A percentile compares a stretch with the other conserved stretches of the same genome.
Evolutionary conservation across 2,113 vertebrate species (phyloP).

Genomic region (Neodon shergylaensis): DNA sequence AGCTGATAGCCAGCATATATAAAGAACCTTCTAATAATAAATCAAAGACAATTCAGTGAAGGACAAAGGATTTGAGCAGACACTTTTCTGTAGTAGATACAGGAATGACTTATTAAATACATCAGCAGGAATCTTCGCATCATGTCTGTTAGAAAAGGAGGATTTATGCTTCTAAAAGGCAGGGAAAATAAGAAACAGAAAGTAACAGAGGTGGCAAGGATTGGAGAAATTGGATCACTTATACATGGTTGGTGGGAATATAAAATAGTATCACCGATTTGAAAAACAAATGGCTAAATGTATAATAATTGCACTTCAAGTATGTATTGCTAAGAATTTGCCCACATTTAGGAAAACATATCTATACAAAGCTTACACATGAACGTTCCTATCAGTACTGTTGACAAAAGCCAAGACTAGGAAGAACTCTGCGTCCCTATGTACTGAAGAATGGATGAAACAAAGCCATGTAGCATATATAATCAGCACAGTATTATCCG

Average conservation of each 20-base stretch:
- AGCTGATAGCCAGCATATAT: background rate
- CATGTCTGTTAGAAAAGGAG: background rate
- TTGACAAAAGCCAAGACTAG: background rate
- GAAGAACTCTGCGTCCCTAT: background rate
- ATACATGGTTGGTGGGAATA: background rate
- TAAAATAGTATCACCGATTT: background rate
- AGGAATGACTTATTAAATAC: background rate
- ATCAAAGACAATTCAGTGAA: background rate
- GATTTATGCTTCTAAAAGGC: background rate
- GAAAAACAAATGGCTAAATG: background rate
- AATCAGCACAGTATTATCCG: background rate
- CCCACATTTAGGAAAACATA: background rate
- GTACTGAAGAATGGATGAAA: background rate
- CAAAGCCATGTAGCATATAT: background rate
- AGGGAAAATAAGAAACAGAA: background rate
- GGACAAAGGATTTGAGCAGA: background rate
- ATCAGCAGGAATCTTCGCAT: background rate
- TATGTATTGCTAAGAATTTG: background rate
- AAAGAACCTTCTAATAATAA: conserved; percentile 8
- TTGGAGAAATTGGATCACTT: background rate
- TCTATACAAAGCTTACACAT: background rate
- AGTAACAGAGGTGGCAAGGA: background rate
- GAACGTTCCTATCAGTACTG: background rate
- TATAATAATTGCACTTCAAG: background rate
- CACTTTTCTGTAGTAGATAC: background rate